Percentiles rank a stretch among this genome's conserved stretches.
These are phyloP conservation scores for Siniperca knerii DNA, from an alignment of 2,113 vertebrate species.

Conservation along the genomic window DNA sequence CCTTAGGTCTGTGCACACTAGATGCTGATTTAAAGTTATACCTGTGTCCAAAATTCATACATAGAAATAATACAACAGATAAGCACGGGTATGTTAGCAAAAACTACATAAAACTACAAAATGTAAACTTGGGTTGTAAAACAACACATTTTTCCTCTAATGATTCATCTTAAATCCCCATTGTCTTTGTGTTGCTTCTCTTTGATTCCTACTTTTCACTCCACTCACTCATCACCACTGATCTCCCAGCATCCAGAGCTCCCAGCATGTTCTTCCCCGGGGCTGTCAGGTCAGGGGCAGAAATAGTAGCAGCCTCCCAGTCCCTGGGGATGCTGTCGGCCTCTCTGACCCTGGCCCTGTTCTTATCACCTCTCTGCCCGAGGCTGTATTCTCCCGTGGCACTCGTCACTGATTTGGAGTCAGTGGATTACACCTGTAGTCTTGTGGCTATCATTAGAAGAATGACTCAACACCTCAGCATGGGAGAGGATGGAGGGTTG, in stretches of 20 bases:
- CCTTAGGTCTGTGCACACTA: not conserved
- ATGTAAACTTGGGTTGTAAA: not conserved
- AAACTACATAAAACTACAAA: not conserved
- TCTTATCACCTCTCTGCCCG: slow-evolving; percentile 65
- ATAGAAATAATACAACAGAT: not conserved
- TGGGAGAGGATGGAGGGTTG: slow-evolving; percentile 34
- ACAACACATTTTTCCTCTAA: not conserved
- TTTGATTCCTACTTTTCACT: slow-evolving; percentile 37
- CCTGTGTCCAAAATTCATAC: not conserved
- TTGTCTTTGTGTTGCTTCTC: slow-evolving; percentile 2
- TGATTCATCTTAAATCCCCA: slow-evolving; percentile 12
- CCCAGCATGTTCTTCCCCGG: slow-evolving; percentile 43
- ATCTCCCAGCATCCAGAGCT: slow-evolving; percentile 72
- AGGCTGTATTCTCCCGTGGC: slow-evolving; percentile 50
- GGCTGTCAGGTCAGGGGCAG: slow-evolving; percentile 70
- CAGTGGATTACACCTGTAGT: slow-evolving; percentile 71
- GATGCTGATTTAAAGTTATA: not conserved
- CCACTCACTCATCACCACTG: slow-evolving; percentile 53
- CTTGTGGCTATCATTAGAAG: slow-evolving; percentile 63
- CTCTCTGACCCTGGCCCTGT: slow-evolving; percentile 65
- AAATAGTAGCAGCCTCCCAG: slow-evolving; percentile 73
- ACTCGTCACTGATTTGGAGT: slow-evolving; percentile 49
- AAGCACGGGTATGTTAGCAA: not conserved
- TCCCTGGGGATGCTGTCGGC: slow-evolving; percentile 61
- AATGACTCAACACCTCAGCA: slow-evolving; percentile 60